phyloP scores from a whole-genome alignment of 1,140 invertebrate genomes.

The Zaprionus lachaisei region DNA sequence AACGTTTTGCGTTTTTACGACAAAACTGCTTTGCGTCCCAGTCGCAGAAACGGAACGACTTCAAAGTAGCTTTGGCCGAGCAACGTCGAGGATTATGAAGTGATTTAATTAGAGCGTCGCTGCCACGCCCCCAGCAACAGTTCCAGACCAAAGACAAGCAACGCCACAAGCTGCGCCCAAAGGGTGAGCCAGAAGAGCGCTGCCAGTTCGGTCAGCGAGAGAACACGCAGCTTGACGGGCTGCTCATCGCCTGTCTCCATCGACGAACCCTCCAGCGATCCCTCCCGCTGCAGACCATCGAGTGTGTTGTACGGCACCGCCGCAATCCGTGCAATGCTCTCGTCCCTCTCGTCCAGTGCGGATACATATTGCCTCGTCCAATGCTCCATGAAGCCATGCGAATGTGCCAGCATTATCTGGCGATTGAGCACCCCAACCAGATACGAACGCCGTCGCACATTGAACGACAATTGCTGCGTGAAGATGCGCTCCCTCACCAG shows the following conservation, averaged over 20 bases:
- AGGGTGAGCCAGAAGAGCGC: conserved; percentile 65
- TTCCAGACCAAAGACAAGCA: conserved; percentile 53
- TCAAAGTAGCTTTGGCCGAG: background rate
- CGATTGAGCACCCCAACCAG: conserved; percentile 60
- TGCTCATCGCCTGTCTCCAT: background rate
- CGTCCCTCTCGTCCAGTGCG: conserved; percentile 58
- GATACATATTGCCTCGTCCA: conserved; percentile 71
- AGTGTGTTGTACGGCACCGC: conserved; percentile 37
- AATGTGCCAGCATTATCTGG: conserved; percentile 61
- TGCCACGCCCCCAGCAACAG: conserved; percentile 50
- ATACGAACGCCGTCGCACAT: conserved; percentile 69
- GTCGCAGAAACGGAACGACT: background rate
- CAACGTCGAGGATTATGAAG: conserved; percentile 62
- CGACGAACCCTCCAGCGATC: conserved; percentile 10
- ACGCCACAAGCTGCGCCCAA: conserved; percentile 54
- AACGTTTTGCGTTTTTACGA: conserved; percentile 82
- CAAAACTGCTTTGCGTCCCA: conserved; percentile 52
- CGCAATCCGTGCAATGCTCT: conserved; percentile 52
- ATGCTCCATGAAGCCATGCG: conserved; percentile 66
- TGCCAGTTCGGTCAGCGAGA: conserved; percentile 59
- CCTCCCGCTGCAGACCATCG: conserved; percentile 31
- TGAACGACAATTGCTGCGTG: conserved; percentile 73
- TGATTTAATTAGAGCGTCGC: conserved; percentile 75
- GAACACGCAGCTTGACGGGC: conserved; percentile 34
- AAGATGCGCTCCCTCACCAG: conserved; percentile 69